Evolutionary conservation across 2,888 invertebrate species (phyloP).

Genomic region (Stramonita haemastoma): DNA sequence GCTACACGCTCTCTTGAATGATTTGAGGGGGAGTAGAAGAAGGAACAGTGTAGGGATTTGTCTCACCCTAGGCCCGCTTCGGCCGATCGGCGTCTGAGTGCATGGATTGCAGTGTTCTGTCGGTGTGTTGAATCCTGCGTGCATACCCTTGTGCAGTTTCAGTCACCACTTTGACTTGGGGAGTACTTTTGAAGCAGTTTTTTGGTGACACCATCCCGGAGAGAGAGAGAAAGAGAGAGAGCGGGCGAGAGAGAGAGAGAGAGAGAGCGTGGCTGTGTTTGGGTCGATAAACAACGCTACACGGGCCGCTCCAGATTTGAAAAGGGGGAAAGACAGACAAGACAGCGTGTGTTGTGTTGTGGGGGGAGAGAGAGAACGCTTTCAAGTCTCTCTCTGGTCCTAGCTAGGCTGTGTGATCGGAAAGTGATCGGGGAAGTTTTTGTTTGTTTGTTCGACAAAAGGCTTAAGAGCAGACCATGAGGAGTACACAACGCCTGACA

Average conservation of each 20-base stretch:
- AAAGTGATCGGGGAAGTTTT: background rate
- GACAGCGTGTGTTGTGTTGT: constrained; percentile 7
- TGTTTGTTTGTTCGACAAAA: background rate
- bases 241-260: background rate
- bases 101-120: background rate
- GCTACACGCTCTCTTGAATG: constrained; percentile 22
- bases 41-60: background rate
- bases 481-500: background rate
- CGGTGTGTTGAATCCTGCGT: background rate
- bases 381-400: background rate
- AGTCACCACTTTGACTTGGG: background rate
- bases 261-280: background rate
- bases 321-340: constrained; percentile 7
- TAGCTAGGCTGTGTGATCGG: background rate
- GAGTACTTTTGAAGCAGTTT: background rate
- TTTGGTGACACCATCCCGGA: background rate
- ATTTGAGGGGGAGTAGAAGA: background rate
- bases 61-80: background rate
- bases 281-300: constrained; percentile 14
- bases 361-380: background rate
- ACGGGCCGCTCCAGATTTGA: constrained; percentile 32
- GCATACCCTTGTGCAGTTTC: background rate
- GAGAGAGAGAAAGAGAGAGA: too few relatives aligned
- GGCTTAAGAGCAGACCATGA: background rate
- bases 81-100: background rate